A percentile compares a stretch with the other conserved stretches of the same genome.
Evolutionary conservation across 2,888 invertebrate genomes (phyloP).

Genomic region (Dione vanillae): DNA sequence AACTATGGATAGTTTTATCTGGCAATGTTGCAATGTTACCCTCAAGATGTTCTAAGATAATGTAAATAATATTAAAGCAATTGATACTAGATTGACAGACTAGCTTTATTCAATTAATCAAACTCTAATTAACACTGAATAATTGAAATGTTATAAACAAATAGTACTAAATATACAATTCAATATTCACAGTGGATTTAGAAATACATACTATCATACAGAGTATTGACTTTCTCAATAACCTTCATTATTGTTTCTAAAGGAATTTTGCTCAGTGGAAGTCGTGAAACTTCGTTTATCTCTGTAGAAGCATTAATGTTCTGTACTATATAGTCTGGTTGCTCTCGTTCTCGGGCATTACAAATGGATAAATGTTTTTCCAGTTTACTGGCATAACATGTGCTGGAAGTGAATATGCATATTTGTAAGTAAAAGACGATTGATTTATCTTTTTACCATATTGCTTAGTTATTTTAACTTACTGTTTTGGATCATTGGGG

Average conservation of each 20-base stretch:
- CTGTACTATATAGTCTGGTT: slow-evolving; percentile 82
- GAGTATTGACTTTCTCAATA: slow-evolving; percentile 68
- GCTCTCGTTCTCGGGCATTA: slow-evolving; percentile 85
- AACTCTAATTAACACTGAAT: too few species aligned
- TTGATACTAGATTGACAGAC: too few species aligned
- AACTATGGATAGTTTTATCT: slow-evolving; percentile 62
- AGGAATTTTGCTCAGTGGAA: slow-evolving; percentile 64
- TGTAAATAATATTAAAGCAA: too few species aligned
- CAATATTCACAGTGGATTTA: background rate
- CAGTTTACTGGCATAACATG: slow-evolving; percentile 87
- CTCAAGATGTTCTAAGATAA: slow-evolving; percentile 61
- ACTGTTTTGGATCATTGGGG: slow-evolving; percentile 90
- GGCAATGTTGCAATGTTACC: slow-evolving; percentile 56
- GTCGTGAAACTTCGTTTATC: slow-evolving; percentile 53
- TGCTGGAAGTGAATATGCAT: slow-evolving; percentile 65
- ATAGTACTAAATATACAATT: background rate
- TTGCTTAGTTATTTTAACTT: slow-evolving; percentile 58
- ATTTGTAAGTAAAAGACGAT: slow-evolving; percentile 1
- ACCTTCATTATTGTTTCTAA: slow-evolving; percentile 58
- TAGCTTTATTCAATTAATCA: too few species aligned
- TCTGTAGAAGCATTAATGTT: slow-evolving; percentile 71
- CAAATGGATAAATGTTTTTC: slow-evolving; percentile 89
- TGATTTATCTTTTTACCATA: background rate
- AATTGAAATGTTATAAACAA: too few species aligned
- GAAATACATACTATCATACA: slow-evolving; percentile 71